Evolutionary conservation across 2,797 vertebrate genomes (phyloP), one percentile per base, ranked within the genome.

Genomic region (Myotis vivesi): DNA sequence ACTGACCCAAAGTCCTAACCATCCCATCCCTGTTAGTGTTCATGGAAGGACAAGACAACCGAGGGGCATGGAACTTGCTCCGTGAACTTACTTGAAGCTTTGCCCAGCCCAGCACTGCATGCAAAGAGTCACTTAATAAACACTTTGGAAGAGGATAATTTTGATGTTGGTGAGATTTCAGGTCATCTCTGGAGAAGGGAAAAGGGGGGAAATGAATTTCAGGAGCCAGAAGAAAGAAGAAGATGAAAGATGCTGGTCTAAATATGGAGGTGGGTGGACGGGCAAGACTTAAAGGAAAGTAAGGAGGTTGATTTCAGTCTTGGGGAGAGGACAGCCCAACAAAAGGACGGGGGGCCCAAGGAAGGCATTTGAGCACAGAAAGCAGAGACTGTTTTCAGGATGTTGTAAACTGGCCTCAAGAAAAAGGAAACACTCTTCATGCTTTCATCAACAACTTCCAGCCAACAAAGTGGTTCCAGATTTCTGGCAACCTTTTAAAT

Each of bases 401-500:
- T 92, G 90, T 36, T 68, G 87, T 33, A 92, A 88, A 72, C 75
- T 94, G 64, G 85, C 94, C 92, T 79, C 44, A 30, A 93, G 91
- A 53, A 94, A 89, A 93, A 87, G 82, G 87, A 96, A 95, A 90
- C 85, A 88, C 7, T 80, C 76, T 91, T 90, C 16, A 15, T 82
- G 86, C 82, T 92, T 93, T 93, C 91, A 89, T 80, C 79, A 84
- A 75, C 33, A 69, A 71, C 71, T 69, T 91, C 57, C 91, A 96
- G 91, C 86, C 86, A 87, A 68, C 88, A 94, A 94, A 95, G 91
- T 79, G 55, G 66, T 94, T 96, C 89, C 97, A 96, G 95, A 97
- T 87, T 96, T 92, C 88, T 96, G 96, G 95, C 95, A 94, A 62
- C 12, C 23, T 85, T 92, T 94, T 55, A 53, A 64, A 81, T 86